Base-by-base conservation (phyloP, 2,113 vertebrate genomes). In the Rhizomys pruinosus region DNA sequence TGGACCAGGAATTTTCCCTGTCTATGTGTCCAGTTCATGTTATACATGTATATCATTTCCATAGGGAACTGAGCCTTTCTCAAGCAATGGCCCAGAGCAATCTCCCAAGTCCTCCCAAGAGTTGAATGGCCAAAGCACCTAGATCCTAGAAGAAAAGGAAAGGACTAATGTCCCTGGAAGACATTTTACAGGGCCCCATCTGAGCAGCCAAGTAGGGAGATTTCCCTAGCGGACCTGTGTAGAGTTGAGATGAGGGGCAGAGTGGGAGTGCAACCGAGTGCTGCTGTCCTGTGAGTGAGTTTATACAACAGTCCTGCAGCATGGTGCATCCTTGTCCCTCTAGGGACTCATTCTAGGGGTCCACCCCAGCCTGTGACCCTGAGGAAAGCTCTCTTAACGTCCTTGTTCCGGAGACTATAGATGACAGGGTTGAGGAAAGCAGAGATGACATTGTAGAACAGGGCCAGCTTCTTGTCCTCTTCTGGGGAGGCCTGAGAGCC, bases 351-450 rank as follows among this genome's bases (percentile, higher is more conserved):
- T 82, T 93, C 82, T 89, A 78, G 71, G 37, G 32, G 27, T 32
- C 71, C 93, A 9, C 79, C 20, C 74, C 71, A 72, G 37, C 93
- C 81, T 37, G 39, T 93, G n/a, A 92, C 89, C 79, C 94, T 96
- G 61, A 95, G 11, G 78, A 97, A 94, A 37, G 94, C 96, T 61
- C 74, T 95, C 61, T 97, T 96, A 25, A 97, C 91, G 0, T 97
- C 96, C 42, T 96, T 96, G 61, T 97, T 97, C 55, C 89, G 15
- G n/a, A 96, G 93, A 77, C 97, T 97, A 1, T 96, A 97, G 66
- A 97, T 97, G 29, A 97, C 88, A n/a, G 97, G 97, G 34, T 97
- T 97, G 69, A 97, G 89, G 29, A 96, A 95, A 27, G 97, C 96
- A 71, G 96, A 97, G 78, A 97, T 89, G 68, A 97, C 47, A 7